Conservation (phyloP, 2,113 vertebrate genomes). For the Chiloscyllium plagiosum region DNA sequence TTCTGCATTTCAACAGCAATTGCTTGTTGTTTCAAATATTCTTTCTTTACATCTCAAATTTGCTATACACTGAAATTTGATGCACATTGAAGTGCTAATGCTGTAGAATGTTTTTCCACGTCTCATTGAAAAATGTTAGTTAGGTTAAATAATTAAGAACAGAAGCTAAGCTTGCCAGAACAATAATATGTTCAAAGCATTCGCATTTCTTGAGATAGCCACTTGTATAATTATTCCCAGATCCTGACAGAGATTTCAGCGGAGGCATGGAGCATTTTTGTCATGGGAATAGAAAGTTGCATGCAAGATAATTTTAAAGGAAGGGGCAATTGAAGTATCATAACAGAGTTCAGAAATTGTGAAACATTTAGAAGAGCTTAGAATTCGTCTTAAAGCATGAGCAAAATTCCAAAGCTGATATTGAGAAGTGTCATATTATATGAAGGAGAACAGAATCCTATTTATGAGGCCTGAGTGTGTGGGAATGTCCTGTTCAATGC, state of each 20-base stretch:
- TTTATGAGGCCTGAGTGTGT: not conserved
- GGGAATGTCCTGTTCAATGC: not conserved
- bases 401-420: not conserved
- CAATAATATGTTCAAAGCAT: not conserved
- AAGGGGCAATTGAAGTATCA: not conserved
- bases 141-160: not conserved
- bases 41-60: not conserved
- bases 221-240: not conserved
- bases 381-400: not conserved
- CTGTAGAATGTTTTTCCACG: not conserved
- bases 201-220: not conserved
- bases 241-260: not conserved
- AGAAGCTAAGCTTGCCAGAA: not conserved
- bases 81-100: not conserved
- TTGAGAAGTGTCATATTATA: not conserved
- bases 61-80: not conserved
- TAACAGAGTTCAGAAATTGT: not conserved
- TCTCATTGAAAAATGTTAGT: not conserved
- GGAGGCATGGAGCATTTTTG: not conserved
- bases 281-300: not conserved
- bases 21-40: not conserved
- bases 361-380: not conserved
- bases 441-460: not conserved
- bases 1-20: too few species aligned
- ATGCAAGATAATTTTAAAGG: not conserved